These are phyloP conservation scores for Pelvicachromis taeniatus DNA, from an alignment of 2,113 vertebrate genomes.

Conservation along the genomic window DNA sequence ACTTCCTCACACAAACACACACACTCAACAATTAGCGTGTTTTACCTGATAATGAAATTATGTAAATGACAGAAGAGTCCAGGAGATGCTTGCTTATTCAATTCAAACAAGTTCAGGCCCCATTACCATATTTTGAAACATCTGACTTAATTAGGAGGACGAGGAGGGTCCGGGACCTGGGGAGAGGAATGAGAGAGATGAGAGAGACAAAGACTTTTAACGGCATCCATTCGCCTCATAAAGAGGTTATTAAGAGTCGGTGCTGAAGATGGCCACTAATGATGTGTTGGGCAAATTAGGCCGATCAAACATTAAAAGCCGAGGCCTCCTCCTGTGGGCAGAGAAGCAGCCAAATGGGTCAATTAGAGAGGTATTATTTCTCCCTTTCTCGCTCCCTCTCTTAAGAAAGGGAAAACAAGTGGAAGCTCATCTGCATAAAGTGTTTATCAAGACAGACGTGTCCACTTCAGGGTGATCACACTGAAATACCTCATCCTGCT, in stretches of 20 bases:
- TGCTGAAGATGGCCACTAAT: slow-evolving; percentile 93
- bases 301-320: slow-evolving; percentile 99
- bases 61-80: slow-evolving; percentile 82
- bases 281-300: slow-evolving; percentile 99
- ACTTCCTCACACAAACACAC: slow-evolving; percentile 45
- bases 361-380: slow-evolving; percentile 99
- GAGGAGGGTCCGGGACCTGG: slow-evolving; percentile 57
- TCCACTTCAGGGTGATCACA: slow-evolving; percentile 82
- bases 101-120: slow-evolving; percentile 88
- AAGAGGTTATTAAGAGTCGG: slow-evolving; percentile 99
- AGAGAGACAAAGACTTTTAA: slow-evolving; percentile 78
- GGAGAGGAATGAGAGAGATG: slow-evolving; percentile 66
- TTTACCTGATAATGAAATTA: slow-evolving; percentile 99
- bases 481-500: slow-evolving; percentile 73
- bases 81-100: slow-evolving; percentile 82
- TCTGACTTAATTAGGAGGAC: slow-evolving; percentile 96
- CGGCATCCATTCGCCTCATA: slow-evolving; percentile 86
- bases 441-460: slow-evolving; percentile 86
- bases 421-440: slow-evolving; percentile 86
- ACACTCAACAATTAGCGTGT: slow-evolving; percentile 73
- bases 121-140: slow-evolving; percentile 99
- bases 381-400: slow-evolving; percentile 60
- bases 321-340: slow-evolving; percentile 90
- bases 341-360: slow-evolving; percentile 99
- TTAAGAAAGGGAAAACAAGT: slow-evolving; percentile 83